Percentiles rank a stretch among this genome's conserved stretches.
Conservation (phyloP, 2,113 vertebrate species). For the Hippocampus comes region DNA sequence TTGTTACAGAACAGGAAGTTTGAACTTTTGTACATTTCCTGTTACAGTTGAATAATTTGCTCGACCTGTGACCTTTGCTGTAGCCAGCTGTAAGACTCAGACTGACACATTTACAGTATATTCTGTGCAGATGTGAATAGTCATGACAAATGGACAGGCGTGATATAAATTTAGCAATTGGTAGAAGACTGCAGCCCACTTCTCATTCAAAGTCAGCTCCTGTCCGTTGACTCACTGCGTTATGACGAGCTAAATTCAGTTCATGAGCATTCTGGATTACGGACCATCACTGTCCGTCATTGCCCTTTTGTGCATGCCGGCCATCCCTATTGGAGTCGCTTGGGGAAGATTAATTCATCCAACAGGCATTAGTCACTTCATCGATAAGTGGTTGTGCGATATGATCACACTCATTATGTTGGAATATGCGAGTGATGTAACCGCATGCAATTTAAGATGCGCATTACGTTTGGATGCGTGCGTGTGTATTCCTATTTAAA, state of each 20-base stretch:
- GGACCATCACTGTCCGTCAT: neutral
- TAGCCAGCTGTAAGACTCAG: neutral
- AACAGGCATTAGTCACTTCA: neutral
- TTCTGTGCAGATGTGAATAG: no score
- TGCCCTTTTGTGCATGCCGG: neutral
- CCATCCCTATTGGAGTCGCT: neutral
- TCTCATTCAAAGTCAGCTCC: no score
- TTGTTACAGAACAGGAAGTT: neutral
- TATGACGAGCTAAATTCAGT: neutral
- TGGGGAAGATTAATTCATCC: neutral
- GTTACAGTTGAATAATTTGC: neutral
- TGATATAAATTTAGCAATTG: no score
- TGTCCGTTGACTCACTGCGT: neutral
- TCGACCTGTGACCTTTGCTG: neutral
- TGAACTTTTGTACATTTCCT: neutral
- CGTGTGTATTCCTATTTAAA: conserved; percentile 18
- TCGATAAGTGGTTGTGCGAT: neutral
- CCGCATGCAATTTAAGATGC: neutral
- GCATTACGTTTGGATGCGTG: conserved; percentile 3
- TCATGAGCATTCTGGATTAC: neutral
- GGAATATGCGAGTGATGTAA: neutral
- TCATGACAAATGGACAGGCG: no score
- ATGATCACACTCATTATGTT: neutral
- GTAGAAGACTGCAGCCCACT: no score
- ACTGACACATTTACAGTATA: neutral